Percentiles rank a stretch among this genome's conserved stretches.
Evolutionary conservation across 2,888 invertebrate species (phyloP).

Genomic region (Rhagonycha lutea): DNA sequence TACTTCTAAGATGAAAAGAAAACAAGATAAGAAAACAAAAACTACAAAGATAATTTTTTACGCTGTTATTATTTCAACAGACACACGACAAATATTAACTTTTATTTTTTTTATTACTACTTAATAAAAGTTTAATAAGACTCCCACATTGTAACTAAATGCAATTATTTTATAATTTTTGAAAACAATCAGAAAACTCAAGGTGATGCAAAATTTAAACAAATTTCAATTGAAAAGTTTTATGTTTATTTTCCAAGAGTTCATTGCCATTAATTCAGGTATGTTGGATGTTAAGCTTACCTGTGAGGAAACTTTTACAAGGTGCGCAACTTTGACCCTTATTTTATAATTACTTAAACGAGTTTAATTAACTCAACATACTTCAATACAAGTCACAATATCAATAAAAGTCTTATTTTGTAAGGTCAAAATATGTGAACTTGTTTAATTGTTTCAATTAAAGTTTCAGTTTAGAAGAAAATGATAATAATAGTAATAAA

Average conservation of each 20-base stretch:
- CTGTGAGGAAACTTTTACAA: not conserved
- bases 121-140: not conserved
- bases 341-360: not conserved
- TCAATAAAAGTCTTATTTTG: not conserved
- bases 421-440: not conserved
- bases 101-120: not conserved
- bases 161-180: not conserved
- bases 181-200: not conserved
- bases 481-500: slow-evolving; percentile 1
- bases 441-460: slow-evolving; percentile 11
- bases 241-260: not conserved
- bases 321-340: not conserved
- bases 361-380: not conserved
- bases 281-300: not conserved
- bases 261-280: not conserved
- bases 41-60: not conserved
- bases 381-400: not conserved
- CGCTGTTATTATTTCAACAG: not conserved
- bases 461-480: slow-evolving; percentile 4
- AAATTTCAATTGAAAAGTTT: not conserved
- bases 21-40: not conserved
- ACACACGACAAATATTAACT: not conserved
- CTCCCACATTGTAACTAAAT: not conserved
- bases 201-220: not conserved
- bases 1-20: not conserved